Base-by-base conservation (phyloP, 2,113 vertebrate genomes). In the Prinia subflava region DNA sequence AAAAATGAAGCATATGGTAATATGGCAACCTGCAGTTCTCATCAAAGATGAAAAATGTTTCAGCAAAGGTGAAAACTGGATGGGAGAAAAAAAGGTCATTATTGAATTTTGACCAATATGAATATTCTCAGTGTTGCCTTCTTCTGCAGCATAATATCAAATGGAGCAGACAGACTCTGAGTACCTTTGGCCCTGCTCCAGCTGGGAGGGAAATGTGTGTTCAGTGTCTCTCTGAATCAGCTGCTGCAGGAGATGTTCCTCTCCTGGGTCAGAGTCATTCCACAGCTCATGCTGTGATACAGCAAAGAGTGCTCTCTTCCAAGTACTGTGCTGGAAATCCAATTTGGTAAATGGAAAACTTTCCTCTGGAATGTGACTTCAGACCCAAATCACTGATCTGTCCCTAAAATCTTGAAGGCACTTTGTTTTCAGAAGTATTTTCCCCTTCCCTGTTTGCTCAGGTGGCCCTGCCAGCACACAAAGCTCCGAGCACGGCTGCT, bases 191-290 rank as follows among this genome's bases (percentile, higher is more conserved):
- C 79, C 76, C 44, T 22, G 42, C 74, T 95, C 88, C 92, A 83
- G 76, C 83, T 85, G 63, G 6, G 3, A 47, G 53, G 68, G 88
- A 75, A 71, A 74, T 81, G 87, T 59, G 79, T 94, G 85, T 77
- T 22, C 50, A 62, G n/a, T 49, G 86, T 89, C 90, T 90, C 50
- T 75, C 44, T 64, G 90, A 92, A 93, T 93, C 83, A 90, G 93
- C 73, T 93, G 83, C 94, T 83, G 83, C 86, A 83, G 87, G 89
- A 79, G 41, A 25, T 65, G 71, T 65, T 83, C 86, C 87, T 89
- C 91, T 90, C 93, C 44, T 63, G 86, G 44, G 94, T 87, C 69
- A 30, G 69, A 78, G 77, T 71, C 83, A 15, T 70, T 53, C 73
- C 68, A 55, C 59, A 89, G 55, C 46, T 88, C 68, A 35, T 8